Base-by-base conservation (phyloP, 1,140 invertebrate species). In the Caenorhabditis inopinata region DNA sequence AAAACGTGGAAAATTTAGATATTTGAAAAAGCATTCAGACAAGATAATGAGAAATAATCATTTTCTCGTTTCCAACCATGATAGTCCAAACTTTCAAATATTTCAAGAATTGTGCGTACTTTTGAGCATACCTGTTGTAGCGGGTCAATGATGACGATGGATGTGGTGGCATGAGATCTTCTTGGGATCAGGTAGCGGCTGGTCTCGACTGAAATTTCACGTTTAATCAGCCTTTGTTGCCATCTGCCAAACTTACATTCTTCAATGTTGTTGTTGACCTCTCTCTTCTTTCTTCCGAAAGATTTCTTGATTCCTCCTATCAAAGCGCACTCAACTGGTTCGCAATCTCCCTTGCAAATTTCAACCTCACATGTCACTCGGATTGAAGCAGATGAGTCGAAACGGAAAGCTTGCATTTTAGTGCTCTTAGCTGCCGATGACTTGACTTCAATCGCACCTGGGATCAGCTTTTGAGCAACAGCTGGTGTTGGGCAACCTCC, bases 171-270 rank as follows among this genome's bases (percentile, higher is more conserved):
- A 53, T 88, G 86, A 6, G 87, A 83, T 68, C 83, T 85, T 46
- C 86, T 83, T 32, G 87, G 87, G 11, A 88, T 87, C 76, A 84
- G 85, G 84, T 88, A 88, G 18, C 87, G 86, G 58, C 80, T 80
- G 25, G 87, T 88, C 81, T 88, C 87, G 76, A 89, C 86, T 87
- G 78, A 53, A 88, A 88, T 18, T n/a, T n/a, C n/a, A n/a, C n/a
- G n/a, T n/a, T n/a, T n/a, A n/a, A n/a, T n/a, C n/a, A n/a, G n/a
- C n/a, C n/a, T n/a, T n/a, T n/a, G n/a, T n/a, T n/a, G n/a, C n/a
- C n/a, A n/a, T n/a, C n/a, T n/a, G n/a, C n/a, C n/a, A 38, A 78
- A 82, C 85, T 84, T 51, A 87, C 86, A 87, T 79, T 88, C 85
- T 46, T 82, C 87, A 51, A 87, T 80, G 21, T 49, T 75, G 68